Evolutionary conservation across 2,888 invertebrate species (phyloP), one percentile per base, ranked within the genome.

Genomic region (Apantesis nais): DNA sequence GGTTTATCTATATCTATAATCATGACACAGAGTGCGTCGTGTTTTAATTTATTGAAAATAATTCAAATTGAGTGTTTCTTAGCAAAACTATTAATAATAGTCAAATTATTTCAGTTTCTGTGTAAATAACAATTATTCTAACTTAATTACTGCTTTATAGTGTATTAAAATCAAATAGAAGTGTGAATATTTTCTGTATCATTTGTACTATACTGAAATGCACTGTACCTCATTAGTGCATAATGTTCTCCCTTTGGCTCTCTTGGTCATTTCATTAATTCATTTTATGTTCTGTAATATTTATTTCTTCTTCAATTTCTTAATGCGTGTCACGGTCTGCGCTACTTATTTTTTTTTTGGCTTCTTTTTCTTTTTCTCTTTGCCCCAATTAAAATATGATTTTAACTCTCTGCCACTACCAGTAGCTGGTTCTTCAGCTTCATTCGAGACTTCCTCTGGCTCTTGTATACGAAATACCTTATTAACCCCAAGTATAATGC

Each of bases 331-430:
- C 39, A 41, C 19, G 41, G 19, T 31, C 2, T 29, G 12, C 11
- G 0, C 31, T n/a, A 31, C 25, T 25, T 75, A 74, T 60, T 84
- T 87, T 76, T 88, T 90, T 74, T 82, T 84, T 0, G 76, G 60
- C 68, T 89, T 91, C 74, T 83, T 86, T n/a, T 67, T 61, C 76
- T 87, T 89, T 65, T 65, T 79, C 11, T 70, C 69, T 72, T 84
- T 89, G 74, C 92, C 89, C 92, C 80, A 93, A 89, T 70, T 73
- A 25, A 73, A 89, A 82, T 78, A 84, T 82, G 73, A 75, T 63
- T 81, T 82, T 16, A 88, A 86, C 67, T 91, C 90, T 74, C 81
- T 87, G 44, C 81, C 85, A 7, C 73, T 68, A 22, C 74, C 79
- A 41, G 68, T 73, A 34, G 71, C 78, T n/a, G 79, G 76, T 62